Conservation (phyloP, 2,113 vertebrate genomes). For the Xiphias gladius region DNA sequence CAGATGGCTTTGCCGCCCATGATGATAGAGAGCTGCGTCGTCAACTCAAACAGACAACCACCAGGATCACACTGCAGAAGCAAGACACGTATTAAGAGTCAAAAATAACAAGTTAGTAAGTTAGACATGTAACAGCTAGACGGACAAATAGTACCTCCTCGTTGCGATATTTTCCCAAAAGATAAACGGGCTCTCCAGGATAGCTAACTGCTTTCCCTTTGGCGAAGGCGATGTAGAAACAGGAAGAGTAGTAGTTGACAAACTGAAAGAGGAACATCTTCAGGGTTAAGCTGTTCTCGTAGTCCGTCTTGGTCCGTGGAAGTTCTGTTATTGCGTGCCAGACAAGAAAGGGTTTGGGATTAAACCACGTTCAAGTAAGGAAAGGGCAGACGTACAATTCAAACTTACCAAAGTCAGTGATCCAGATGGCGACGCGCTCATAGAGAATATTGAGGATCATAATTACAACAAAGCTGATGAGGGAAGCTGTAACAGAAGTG, state of each 20-base stretch:
- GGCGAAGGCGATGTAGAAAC: conserved; percentile 96
- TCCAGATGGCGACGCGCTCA: conserved; percentile 93
- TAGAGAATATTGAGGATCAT: conserved; percentile 94
- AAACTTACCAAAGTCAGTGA: conserved; percentile 92
- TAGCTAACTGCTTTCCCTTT: conserved; percentile 94
- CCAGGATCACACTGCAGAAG: conserved; percentile 92
- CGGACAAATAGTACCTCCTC: conserved; percentile 87
- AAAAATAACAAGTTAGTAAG: background rate
- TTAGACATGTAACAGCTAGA: background rate
- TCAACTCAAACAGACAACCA: conserved; percentile 93
- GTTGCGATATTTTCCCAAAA: conserved; percentile 91
- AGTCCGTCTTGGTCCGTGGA: conserved; percentile 93
- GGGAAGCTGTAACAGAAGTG: conserved; percentile 91
- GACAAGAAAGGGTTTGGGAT: background rate
- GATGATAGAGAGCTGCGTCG: conserved; percentile 93
- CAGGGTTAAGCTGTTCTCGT: conserved; percentile 95
- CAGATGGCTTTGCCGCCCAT: conserved; percentile 97
- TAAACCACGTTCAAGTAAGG: accelerated
- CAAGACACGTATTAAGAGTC: conserved; percentile 11
- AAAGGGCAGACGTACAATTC: background rate
- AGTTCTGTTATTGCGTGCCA: conserved; percentile 84
- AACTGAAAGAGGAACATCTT: conserved; percentile 99
- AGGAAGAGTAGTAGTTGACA: conserved; percentile 97
- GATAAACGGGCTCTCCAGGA: conserved; percentile 91
- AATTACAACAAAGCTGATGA: conserved; percentile 94